These are phyloP conservation scores for Cossypha heuglini DNA, from an alignment of 2,797 vertebrate genomes.

Conservation along the genomic window DNA sequence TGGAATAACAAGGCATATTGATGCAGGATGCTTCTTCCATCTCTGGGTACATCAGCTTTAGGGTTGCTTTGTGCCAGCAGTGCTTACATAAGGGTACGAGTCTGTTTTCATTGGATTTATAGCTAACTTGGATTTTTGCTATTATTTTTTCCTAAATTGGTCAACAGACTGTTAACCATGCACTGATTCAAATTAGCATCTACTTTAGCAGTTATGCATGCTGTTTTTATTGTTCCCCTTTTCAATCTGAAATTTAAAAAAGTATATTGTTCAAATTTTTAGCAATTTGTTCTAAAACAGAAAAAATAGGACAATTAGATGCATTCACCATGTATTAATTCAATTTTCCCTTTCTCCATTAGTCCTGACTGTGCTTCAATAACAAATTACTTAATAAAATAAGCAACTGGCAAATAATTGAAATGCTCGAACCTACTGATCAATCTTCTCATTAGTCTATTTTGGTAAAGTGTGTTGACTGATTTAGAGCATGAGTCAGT, in stretches of 20 bases:
- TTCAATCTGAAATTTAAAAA: neutral
- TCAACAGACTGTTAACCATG: neutral
- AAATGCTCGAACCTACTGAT: slow-evolving; percentile 1
- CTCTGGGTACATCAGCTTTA: neutral
- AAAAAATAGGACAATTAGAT: neutral
- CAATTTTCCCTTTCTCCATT: neutral
- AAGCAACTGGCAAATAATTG: slow-evolving; percentile 24
- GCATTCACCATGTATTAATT: neutral
- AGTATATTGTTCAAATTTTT: neutral
- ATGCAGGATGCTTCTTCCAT: neutral
- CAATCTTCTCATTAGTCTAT: slow-evolving; percentile 34
- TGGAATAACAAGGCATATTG: neutral
- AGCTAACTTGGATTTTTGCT: neutral
- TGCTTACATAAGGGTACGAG: neutral
- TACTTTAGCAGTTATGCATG: neutral
- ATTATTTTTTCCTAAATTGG: neutral
- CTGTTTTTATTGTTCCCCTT: neutral
- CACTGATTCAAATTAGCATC: neutral
- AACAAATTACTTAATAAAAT: slow-evolving; percentile 41
- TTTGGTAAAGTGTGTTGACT: slow-evolving; percentile 31
- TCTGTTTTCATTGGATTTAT: neutral
- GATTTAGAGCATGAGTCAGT: slow-evolving; percentile 39
- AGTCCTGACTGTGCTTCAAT: neutral
- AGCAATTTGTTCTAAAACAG: neutral
- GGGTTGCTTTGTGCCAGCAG: neutral